phyloP scores from a whole-genome alignment of 2,797 vertebrate species.

The Oreochromis mossambicus region DNA sequence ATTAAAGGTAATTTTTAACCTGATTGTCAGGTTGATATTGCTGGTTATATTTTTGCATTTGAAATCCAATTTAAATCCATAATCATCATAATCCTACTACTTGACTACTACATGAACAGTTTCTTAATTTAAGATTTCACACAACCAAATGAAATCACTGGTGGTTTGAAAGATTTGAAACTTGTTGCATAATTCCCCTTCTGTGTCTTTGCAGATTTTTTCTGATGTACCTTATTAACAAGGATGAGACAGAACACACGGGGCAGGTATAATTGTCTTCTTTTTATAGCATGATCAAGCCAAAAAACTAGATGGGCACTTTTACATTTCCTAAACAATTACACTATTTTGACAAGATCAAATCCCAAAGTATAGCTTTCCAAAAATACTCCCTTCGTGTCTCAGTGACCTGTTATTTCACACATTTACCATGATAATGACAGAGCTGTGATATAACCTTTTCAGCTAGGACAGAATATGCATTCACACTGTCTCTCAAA shows the following conservation, averaged over 20 bases:
- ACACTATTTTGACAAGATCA: background rate
- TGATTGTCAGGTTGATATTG: background rate
- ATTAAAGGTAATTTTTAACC: background rate
- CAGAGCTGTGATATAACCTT: conserved; percentile 47
- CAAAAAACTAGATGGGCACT: background rate
- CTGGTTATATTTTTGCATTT: background rate
- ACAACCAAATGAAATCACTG: background rate
- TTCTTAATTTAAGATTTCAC: background rate
- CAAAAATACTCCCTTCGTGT: background rate
- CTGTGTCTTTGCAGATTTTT: conserved; percentile 71
- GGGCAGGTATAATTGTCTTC: conserved; percentile 68
- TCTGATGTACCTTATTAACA: conserved; percentile 81
- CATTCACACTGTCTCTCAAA: conserved; percentile 34
- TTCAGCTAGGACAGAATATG: conserved; percentile 22
- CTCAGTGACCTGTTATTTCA: conserved; percentile 33
- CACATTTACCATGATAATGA: conserved; percentile 14
- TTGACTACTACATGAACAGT: background rate
- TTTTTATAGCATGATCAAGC: conserved; percentile 5
- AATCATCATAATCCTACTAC: background rate
- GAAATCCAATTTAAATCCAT: background rate
- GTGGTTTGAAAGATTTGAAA: background rate
- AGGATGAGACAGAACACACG: conserved; percentile 79
- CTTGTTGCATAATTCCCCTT: background rate
- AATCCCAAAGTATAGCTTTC: background rate
- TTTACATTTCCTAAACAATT: background rate